phyloP scores from a whole-genome alignment of 1,140 invertebrate species.

The Diplogasteroides magnus region DNA sequence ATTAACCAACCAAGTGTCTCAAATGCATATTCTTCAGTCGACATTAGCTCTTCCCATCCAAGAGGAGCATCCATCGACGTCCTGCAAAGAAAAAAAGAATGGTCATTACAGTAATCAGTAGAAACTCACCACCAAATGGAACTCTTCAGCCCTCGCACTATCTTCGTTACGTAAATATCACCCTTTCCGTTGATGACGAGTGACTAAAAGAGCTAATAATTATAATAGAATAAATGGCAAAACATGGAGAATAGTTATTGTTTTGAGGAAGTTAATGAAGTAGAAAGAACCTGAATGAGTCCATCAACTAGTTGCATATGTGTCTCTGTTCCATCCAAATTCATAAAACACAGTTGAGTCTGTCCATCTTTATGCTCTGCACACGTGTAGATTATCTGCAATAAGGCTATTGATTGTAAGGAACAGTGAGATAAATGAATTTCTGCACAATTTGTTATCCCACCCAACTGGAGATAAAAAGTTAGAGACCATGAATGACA shows the following conservation, averaged over 20 bases:
- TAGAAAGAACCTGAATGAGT: conserved; percentile 12
- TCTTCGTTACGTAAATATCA: conserved; percentile 47
- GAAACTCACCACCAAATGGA: conserved; percentile 39
- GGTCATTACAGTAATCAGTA: no score
- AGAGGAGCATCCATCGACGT: conserved; percentile 38
- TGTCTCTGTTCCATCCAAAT: conserved; percentile 41
- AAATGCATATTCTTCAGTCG: conserved; percentile 42
- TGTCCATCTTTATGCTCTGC: conserved; percentile 35
- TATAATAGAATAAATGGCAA: neutral
- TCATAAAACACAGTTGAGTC: conserved; percentile 43
- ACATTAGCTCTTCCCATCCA: conserved; percentile 46
- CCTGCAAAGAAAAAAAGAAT: no score
- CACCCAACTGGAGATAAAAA: neutral
- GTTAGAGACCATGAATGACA: neutral
- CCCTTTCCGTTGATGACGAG: conserved; percentile 40
- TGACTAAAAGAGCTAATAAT: neutral
- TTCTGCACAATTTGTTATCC: no score
- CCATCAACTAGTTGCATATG: conserved; percentile 53
- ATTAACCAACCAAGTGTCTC: neutral
- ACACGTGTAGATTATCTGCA: conserved; percentile 48
- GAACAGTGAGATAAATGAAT: no score
- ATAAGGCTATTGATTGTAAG: neutral
- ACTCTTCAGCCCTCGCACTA: conserved; percentile 38
- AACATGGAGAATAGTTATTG: conserved; percentile 5
- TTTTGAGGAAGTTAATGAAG: conserved; percentile 1